These are phyloP conservation scores for Asarcornis scutulata DNA, from an alignment of 2,113 vertebrate genomes.

Conservation along the genomic window DNA sequence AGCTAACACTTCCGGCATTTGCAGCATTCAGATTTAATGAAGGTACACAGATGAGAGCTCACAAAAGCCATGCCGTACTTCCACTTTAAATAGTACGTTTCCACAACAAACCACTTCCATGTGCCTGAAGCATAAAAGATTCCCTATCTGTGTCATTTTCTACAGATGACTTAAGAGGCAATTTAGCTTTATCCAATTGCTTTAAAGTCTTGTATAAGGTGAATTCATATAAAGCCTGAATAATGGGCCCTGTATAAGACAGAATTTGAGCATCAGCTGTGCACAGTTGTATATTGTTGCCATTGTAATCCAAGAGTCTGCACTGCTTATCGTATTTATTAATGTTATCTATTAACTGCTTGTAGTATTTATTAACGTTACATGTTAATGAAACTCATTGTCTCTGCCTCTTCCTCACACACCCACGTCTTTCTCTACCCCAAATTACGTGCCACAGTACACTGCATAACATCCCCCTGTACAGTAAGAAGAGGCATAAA, in stretches of 20 bases:
- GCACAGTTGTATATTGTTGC: background rate
- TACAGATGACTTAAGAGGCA: conserved; percentile 35
- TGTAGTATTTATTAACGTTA: no score
- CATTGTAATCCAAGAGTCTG: background rate
- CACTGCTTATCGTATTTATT: background rate
- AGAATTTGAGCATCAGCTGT: conserved; percentile 7
- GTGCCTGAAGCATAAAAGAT: conserved; percentile 54
- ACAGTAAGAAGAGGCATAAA: background rate
- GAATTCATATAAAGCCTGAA: conserved; percentile 24
- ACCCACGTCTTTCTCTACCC: background rate
- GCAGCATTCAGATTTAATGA: conserved; percentile 42
- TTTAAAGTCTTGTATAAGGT: conserved; percentile 20
- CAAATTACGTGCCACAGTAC: background rate
- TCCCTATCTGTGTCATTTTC: conserved; percentile 51
- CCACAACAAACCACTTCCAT: conserved; percentile 67
- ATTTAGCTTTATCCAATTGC: conserved; percentile 27
- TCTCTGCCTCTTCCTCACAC: background rate
- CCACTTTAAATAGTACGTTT: conserved; percentile 35
- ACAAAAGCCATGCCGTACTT: conserved; percentile 34
- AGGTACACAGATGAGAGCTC: conserved; percentile 28
- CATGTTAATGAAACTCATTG: background rate
- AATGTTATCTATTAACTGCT: no score
- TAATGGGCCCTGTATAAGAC: background rate
- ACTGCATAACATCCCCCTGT: rapidly evolving
- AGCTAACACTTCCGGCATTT: conserved; percentile 5